phyloP scores from a whole-genome alignment of 1,140 invertebrate genomes.

The Parasteatoda tepidariorum region DNA sequence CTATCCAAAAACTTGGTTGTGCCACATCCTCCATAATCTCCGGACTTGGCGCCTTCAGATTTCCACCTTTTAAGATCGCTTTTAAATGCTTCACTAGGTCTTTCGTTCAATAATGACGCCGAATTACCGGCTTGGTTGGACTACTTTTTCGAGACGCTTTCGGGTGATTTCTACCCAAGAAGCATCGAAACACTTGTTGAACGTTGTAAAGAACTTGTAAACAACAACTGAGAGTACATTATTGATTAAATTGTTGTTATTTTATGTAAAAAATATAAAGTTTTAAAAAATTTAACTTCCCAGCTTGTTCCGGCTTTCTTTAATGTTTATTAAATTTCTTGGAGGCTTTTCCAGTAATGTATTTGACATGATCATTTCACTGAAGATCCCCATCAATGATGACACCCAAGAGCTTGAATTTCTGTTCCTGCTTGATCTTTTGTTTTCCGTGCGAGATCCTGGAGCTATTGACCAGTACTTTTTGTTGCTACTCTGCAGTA shows the following conservation, averaged over 20 bases:
- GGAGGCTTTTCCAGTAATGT: too few species aligned
- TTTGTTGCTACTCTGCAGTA: too few species aligned
- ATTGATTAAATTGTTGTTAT: conserved; percentile 34
- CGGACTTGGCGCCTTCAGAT: conserved; percentile 69
- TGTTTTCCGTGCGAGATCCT: too few species aligned
- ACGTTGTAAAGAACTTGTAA: conserved; percentile 14
- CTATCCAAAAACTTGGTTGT: conserved; percentile 68
- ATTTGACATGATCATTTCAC: too few species aligned
- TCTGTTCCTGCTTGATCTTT: too few species aligned
- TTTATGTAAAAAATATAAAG: not conserved
- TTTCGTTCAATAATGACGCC: conserved; percentile 27
- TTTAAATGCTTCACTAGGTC: conserved; percentile 5
- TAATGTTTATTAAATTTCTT: too few species aligned
- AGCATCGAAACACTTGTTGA: conserved; percentile 29
- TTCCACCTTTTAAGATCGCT: too few species aligned
- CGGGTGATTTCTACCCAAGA: conserved; percentile 9
- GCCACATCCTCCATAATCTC: conserved; percentile 69
- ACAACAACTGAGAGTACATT: conserved; percentile 47
- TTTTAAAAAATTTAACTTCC: too few species aligned
- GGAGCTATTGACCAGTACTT: too few species aligned
- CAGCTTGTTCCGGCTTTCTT: too few species aligned
- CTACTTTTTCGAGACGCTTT: conserved; percentile 30
- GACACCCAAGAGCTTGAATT: too few species aligned
- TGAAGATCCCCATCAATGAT: too few species aligned
- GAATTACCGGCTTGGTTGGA: conserved; percentile 11